phyloP scores from a whole-genome alignment of 2,888 invertebrate species.

The Dendrolimus pini region DNA sequence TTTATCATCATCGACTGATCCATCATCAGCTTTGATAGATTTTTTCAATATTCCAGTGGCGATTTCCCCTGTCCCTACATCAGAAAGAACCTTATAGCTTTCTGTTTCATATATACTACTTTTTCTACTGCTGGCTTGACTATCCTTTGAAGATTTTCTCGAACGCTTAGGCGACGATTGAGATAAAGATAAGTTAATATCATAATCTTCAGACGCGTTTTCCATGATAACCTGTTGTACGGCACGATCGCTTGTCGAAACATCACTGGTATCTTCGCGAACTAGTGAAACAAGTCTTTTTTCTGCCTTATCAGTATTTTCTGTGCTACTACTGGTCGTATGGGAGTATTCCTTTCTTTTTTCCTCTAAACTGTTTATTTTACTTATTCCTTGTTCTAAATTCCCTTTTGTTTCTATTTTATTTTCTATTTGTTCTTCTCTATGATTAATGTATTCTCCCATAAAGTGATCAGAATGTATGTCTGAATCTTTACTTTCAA shows the following conservation, averaged over 20 bases:
- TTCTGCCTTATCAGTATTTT: conserved; percentile 35
- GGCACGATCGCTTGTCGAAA: conserved; percentile 36
- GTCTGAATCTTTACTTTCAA: conserved; percentile 48
- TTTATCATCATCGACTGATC: conserved; percentile 41
- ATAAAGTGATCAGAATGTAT: conserved; percentile 46
- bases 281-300: conserved; percentile 47
- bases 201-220: conserved; percentile 40
- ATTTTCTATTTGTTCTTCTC: conserved; percentile 24
- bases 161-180: conserved; percentile 42
- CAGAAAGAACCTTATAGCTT: conserved; percentile 72
- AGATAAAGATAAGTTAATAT: conserved; percentile 38
- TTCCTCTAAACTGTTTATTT: conserved; percentile 34
- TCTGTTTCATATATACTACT: conserved; percentile 72
- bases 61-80: conserved; percentile 48
- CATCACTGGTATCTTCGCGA: conserved; percentile 23
- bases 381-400: conserved; percentile 30
- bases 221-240: conserved; percentile 53
- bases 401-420: conserved; percentile 30
- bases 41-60: conserved; percentile 58
- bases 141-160: conserved; percentile 51
- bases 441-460: conserved; percentile 52
- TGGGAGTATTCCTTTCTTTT: conserved; percentile 44
- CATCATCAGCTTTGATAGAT: conserved; percentile 39
- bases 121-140: conserved; percentile 53
- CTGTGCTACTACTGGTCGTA: conserved; percentile 46